Conservation (phyloP, 2,888 invertebrate species). For the Cylloceria caligata region DNA sequence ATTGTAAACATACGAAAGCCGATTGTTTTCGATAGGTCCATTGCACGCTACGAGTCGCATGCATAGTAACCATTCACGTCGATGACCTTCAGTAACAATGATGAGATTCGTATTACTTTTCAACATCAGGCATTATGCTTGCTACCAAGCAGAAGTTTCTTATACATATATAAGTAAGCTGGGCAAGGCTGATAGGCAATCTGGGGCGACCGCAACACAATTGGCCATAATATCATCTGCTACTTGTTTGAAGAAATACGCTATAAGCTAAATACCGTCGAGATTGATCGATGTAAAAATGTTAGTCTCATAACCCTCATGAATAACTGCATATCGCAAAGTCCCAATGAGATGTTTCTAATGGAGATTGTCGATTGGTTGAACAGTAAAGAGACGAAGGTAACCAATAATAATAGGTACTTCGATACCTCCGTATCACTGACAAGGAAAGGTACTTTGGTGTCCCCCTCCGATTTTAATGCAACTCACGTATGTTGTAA, state of each 20-base stretch:
- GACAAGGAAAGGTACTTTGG: no score
- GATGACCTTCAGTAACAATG: background rate
- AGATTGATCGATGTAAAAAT: background rate
- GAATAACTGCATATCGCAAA: no score
- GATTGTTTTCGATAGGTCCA: background rate
- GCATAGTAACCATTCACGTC: background rate
- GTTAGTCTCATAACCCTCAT: no score
- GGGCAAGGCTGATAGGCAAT: background rate
- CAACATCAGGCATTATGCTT: background rate
- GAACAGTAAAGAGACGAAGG: background rate
- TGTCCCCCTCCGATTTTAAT: no score
- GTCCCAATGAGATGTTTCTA: no score
- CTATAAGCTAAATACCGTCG: background rate
- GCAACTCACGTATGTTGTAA: no score
- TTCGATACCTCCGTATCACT: slow-evolving; percentile 46
- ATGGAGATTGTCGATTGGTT: no score
- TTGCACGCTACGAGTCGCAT: background rate
- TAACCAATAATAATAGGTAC: slow-evolving; percentile 10
- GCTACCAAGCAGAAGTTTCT: background rate
- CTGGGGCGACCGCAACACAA: background rate
- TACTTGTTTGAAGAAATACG: background rate
- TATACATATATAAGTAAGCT: background rate
- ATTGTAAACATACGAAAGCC: background rate
- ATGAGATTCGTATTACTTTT: background rate
- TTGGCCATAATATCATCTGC: background rate